Base-by-base conservation (phyloP, 1,140 invertebrate genomes). In the Micrasema minimum region DNA sequence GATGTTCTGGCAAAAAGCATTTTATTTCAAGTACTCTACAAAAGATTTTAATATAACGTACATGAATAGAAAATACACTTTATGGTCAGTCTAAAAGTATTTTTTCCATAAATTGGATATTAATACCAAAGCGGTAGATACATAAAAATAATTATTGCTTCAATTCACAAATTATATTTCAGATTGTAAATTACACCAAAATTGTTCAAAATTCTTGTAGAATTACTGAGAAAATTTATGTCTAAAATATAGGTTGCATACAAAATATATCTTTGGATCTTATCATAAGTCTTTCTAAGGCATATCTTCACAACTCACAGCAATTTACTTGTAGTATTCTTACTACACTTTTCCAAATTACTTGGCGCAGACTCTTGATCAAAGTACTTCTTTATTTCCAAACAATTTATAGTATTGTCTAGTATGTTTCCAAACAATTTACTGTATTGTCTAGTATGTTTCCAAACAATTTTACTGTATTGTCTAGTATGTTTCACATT, bases 271-370 rank as follows among this genome's bases (percentile, higher is more conserved):
- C 23, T 46, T 64, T 48, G 59, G 59, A 48, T 64, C 59, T 31
- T 64, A 46, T 64, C 59, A 64, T 64, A 64, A 64, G 59, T 64
- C 59, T 64, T 64, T 46, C 41, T 64, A 64, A 64, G 59, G 59
- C 59, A 64, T 64, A 46, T 45, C 38, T 37, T 61, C n/a, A 43
- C 38, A 61, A 53, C 50, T 53, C 55, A 59, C 55, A 59, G 55
- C 55, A 38, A 37, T 22, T 38, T 59, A 38, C 55, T 59, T 37
- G 55, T 59, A 31, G 26, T 31, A 7, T 31, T 31, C n/a, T 31
- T 4, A 31, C 26, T 31, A 31, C 26, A 7, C 26, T 4, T 2
- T 31, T 59, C 26, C 26, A 31, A 53, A 31, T 53, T 26, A 53
- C 50, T 53, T 26, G 23, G 23, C 26, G 7, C 26, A 20, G 11